Evolutionary conservation across 2,113 vertebrate species (phyloP), one percentile per base, ranked within the genome.

Genomic region (Cebus imitator): DNA sequence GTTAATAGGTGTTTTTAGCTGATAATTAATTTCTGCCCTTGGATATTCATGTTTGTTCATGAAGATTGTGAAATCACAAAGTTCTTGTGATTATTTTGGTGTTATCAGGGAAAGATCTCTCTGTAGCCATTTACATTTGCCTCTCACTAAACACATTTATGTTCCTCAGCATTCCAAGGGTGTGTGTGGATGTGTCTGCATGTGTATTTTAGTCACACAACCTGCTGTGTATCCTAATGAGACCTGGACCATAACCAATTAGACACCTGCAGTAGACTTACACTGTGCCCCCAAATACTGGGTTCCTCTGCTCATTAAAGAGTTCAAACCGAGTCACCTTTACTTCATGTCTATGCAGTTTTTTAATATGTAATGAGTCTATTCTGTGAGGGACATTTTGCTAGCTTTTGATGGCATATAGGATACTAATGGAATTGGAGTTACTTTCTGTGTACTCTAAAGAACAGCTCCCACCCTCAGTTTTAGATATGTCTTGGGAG

Each of bases 221-320:
- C 95, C 94, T 98, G 92, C 95, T 97, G 88, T 1, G 79, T 97
- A 94, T 96, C 95, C 93, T 97, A 98, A 98, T 98, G 97, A 98
- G 97, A 96, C 96, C 73, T 79, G 58, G 90, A 97, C 89, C 95
- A n/a, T 95, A 96, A 93, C 93, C 97, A 98, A 94, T 98, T 98
- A 98, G 92, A 97, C 89, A 98, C 93, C 97, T 97, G 95, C 90
- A 97, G 89, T 97, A 96, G 66, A 98, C 97, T 81, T n/a, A 12
- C 91, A 91, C 85, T 75, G 82, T 93, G 30, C 27, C 82, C 91
- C 14, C n/a, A 97, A 98, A 92, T 96, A 78, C 50, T 97, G 43
- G 96, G 97, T 97, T 98, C 92, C 76, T 78, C 97, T 93, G 94
- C 87, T 97, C 96, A 75, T 98, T 97, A 97, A 32, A 96, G 94